These are phyloP conservation scores for Apodemus speciosus DNA, from an alignment of 2,113 vertebrate species.

Conservation along the genomic window DNA sequence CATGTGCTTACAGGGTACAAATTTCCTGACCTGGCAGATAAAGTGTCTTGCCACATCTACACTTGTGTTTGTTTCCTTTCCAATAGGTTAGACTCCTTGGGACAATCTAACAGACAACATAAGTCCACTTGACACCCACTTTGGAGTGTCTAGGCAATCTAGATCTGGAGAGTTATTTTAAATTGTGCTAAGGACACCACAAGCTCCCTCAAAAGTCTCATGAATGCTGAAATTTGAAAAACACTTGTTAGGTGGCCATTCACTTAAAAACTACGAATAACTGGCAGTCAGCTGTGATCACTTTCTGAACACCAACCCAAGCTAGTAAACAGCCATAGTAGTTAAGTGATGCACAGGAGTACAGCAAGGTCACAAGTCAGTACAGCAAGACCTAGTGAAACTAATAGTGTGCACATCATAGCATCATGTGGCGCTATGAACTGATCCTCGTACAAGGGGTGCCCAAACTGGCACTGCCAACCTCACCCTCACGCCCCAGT, in stretches of 20 bases:
- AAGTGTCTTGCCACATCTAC: not conserved
- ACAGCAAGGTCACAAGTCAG: not conserved
- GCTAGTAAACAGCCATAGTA: not conserved
- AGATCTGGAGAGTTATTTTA: not conserved
- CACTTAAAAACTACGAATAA: not conserved
- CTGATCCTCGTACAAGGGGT: not conserved
- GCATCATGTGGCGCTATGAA: not conserved
- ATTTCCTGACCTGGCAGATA: not conserved
- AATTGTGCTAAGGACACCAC: not conserved
- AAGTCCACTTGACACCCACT: not conserved
- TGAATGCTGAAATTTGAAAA: constrained; percentile 5
- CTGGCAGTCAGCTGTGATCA: not conserved
- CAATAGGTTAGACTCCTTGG: not conserved
- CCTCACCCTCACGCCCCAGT: not conserved
- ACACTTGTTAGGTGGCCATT: not conserved
- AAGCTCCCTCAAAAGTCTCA: not conserved
- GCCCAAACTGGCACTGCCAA: not conserved
- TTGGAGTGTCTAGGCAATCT: not conserved
- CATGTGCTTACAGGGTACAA: not conserved
- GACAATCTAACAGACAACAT: too few species aligned
- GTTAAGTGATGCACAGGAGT: not conserved
- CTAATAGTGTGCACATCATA: not conserved
- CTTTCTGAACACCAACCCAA: not conserved
- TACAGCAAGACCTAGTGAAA: not conserved
- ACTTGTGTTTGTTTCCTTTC: not conserved